Base-by-base conservation (phyloP, 2,888 invertebrate species). In the Gandaritis pyraliata region DNA sequence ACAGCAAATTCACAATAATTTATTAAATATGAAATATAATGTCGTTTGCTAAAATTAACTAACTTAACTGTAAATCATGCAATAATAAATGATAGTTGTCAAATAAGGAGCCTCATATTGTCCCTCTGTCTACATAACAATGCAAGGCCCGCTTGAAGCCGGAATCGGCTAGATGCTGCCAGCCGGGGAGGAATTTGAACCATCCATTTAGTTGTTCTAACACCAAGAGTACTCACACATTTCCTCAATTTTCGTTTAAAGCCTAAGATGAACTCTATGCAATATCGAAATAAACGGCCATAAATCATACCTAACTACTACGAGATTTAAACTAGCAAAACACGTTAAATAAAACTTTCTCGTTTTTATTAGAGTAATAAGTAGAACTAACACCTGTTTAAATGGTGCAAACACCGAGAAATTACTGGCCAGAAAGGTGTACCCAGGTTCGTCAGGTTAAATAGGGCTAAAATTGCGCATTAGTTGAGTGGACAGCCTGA, bases 1-100 rank as follows among this genome's bases (percentile, higher is more conserved):
- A 90, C 90, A 89, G 89, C 88, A 78, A 87, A 87, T 90, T 84
- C 84, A 86, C 81, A 86, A 87, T 87, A 87, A 88, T 88, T 85
- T 87, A 83, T 80, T 80, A 81, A 83, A 80, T 80, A 82, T 76
- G 79, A 81, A 84, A 83, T 82, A 78, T 83, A 86, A 86, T 83
- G 81, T 83, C 82, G 79, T 82, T 78, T 72, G 61, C 64, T 64
- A 61, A 62, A 65, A 62, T 58, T 65, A 65, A 66, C 63, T 68
- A 62, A n/a, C n/a, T n/a, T n/a, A 11, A 60, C 23, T 48, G 56
- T 67, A 70, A 66, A 63, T 58, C n/a, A 61, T 69, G 61, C 45
- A 66, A 56, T 61, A 62, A 36, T 23, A 60, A 66, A 61, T 52
- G 11, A 58, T 61, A 68, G 65, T 60, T 60, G 63, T 65, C 55